Percentiles rank a stretch among this genome's conserved stretches.
phyloP scores from a whole-genome alignment of 2,888 invertebrate genomes.

The Calliopum simillimum region DNA sequence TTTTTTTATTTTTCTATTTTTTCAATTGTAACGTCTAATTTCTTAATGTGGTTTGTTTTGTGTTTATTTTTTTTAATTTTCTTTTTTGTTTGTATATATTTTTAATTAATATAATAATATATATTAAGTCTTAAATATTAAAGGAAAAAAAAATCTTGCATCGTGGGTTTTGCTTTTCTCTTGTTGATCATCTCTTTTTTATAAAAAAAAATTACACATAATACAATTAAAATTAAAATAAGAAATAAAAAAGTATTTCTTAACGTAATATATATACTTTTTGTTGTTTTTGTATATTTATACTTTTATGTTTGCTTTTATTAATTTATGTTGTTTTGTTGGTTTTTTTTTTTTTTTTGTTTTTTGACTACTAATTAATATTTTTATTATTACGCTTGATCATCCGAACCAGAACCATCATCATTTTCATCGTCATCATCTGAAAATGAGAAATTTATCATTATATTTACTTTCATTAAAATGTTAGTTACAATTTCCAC shows the following conservation, averaged over 20 bases:
- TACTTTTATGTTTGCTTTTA: slow-evolving; percentile 44
- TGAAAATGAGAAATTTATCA: slow-evolving; percentile 44
- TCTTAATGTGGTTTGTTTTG: slow-evolving; percentile 47
- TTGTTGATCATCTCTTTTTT: slow-evolving; percentile 57
- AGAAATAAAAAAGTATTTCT: slow-evolving; percentile 67
- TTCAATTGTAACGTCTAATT: slow-evolving; percentile 57
- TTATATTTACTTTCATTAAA: slow-evolving; percentile 1
- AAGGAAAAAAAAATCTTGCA: slow-evolving; percentile 54
- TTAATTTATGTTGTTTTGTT: slow-evolving; percentile 56
- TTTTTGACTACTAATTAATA: slow-evolving; percentile 62
- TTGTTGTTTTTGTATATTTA: slow-evolving; percentile 54
- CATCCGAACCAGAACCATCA: slow-evolving; percentile 66
- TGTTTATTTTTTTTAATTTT: slow-evolving; percentile 51
- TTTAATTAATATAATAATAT: slow-evolving; percentile 50
- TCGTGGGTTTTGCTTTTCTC: slow-evolving; percentile 52
- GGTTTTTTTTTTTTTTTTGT: slow-evolving; percentile 57
- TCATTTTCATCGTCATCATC: slow-evolving; percentile 66
- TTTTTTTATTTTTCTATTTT: slow-evolving; percentile 40
- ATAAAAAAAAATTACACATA: slow-evolving; percentile 65
- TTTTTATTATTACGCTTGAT: slow-evolving; percentile 67
- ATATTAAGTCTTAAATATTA: slow-evolving; percentile 56
- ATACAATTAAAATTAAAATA: slow-evolving; percentile 66
- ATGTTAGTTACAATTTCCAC: neutral
- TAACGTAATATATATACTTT: slow-evolving; percentile 62
- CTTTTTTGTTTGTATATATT: slow-evolving; percentile 47